These are phyloP conservation scores for Rachycentron canadum DNA, from an alignment of 2,797 vertebrate genomes.

Conservation along the genomic window DNA sequence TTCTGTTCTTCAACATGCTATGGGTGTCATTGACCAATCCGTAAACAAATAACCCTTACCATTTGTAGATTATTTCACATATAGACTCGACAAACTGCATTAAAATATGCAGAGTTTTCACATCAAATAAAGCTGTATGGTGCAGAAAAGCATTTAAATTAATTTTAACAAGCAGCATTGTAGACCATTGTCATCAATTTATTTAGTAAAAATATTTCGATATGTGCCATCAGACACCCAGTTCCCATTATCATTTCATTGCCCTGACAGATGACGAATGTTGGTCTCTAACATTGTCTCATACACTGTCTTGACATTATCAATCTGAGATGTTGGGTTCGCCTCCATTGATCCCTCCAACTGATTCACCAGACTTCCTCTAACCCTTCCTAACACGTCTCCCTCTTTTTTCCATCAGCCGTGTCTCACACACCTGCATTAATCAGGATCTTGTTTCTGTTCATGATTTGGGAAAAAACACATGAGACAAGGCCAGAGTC, in stretches of 20 bases:
- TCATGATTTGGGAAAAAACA: slow-evolving; percentile 11
- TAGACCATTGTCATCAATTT: slow-evolving; percentile 16
- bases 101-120: slow-evolving; percentile 46
- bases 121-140: slow-evolving; percentile 28
- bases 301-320: slow-evolving; percentile 28
- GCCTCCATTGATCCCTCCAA: neutral
- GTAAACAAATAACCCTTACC: slow-evolving; percentile 5
- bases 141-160: slow-evolving; percentile 26
- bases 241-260: slow-evolving; percentile 23
- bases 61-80: slow-evolving; percentile 13
- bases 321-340: slow-evolving; percentile 7
- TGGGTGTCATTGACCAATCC: slow-evolving; percentile 4
- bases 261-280: slow-evolving; percentile 31
- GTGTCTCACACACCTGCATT: slow-evolving; percentile 3
- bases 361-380: slow-evolving; percentile 18
- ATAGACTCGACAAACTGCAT: slow-evolving; percentile 39
- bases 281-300: slow-evolving; percentile 38
- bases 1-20: slow-evolving; percentile 64
- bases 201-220: slow-evolving; percentile 30
- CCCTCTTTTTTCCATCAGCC: neutral
- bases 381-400: slow-evolving; percentile 20
- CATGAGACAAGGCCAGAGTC: slow-evolving; percentile 6
- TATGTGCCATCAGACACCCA: slow-evolving; percentile 1
- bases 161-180: slow-evolving; percentile 42
- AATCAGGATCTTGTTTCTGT: slow-evolving; percentile 1